A percentile compares a stretch with the other conserved stretches of the same genome.
Evolutionary conservation across 1,140 invertebrate genomes (phyloP).

Genomic region (Aplysia californica): DNA sequence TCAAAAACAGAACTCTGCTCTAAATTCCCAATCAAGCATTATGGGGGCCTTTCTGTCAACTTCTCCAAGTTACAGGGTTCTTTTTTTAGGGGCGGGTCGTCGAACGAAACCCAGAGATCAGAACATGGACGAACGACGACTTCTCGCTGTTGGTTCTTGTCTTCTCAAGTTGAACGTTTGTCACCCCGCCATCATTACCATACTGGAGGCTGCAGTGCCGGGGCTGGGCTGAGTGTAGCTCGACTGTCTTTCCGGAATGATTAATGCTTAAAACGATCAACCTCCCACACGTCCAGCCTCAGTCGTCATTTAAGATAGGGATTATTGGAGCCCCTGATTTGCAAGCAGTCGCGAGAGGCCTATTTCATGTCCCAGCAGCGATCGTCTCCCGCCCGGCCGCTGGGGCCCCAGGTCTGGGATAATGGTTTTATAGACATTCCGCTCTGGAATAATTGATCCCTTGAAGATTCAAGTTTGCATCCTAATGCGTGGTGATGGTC

Average conservation of each 20-base stretch:
- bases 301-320: conserved; percentile 7
- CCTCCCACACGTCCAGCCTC: not conserved
- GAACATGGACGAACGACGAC: too few relatives aligned
- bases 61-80: too few relatives aligned
- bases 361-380: conserved; percentile 3
- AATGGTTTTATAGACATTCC: conserved; percentile 27
- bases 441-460: conserved; percentile 26
- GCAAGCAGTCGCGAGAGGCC: conserved; percentile 22
- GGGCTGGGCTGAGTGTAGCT: not conserved
- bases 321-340: conserved; percentile 22
- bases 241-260: conserved; percentile 7
- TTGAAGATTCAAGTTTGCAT: conserved; percentile 28
- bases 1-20: too few relatives aligned
- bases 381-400: not conserved
- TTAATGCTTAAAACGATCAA: conserved; percentile 20
- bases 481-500: conserved; percentile 20
- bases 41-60: too few relatives aligned
- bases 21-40: too few relatives aligned
- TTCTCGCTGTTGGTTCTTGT: too few relatives aligned
- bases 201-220: too few relatives aligned
- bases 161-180: too few relatives aligned
- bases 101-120: too few relatives aligned
- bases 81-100: too few relatives aligned
- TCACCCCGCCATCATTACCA: too few relatives aligned
- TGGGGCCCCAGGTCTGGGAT: not conserved